Evolutionary conservation across 2,797 vertebrate species (phyloP).

Genomic region (Clamator glandarius): DNA sequence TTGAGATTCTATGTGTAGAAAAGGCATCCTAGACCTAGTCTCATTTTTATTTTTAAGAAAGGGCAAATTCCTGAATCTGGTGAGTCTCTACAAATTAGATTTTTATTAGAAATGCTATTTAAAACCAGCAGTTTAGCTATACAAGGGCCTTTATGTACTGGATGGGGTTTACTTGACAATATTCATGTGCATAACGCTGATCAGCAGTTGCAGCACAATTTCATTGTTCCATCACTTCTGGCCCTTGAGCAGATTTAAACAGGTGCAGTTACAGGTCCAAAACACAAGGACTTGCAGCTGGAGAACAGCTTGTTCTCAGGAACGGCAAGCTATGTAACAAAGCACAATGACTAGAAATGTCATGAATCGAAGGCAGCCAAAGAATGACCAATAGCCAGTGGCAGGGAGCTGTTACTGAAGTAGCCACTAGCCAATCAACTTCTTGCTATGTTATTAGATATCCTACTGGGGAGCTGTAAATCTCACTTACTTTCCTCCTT

Average conservation of each 20-base stretch:
- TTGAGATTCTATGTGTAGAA: background rate
- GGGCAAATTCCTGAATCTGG: background rate
- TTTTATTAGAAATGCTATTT: background rate
- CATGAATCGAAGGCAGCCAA: background rate
- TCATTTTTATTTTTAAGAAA: background rate
- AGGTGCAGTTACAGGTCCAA: background rate
- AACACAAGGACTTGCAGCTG: background rate
- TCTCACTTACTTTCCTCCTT: background rate
- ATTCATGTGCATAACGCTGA: fast-evolving
- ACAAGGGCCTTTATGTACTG: background rate
- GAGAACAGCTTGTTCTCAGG: background rate
- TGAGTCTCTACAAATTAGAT: background rate
- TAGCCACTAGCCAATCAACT: background rate
- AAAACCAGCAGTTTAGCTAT: background rate
- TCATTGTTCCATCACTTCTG: background rate
- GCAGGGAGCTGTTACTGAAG: background rate
- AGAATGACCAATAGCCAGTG: background rate
- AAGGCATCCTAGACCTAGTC: background rate
- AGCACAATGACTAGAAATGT: background rate
- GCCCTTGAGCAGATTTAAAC: background rate
- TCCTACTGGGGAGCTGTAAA: background rate
- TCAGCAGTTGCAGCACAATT: background rate
- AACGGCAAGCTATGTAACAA: background rate
- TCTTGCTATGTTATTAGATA: background rate
- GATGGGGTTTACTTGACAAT: background rate